Evolutionary conservation across 2,888 invertebrate genomes (phyloP), one percentile per base, ranked within the genome.

Genomic region (Nesidiocoris tenuis): DNA sequence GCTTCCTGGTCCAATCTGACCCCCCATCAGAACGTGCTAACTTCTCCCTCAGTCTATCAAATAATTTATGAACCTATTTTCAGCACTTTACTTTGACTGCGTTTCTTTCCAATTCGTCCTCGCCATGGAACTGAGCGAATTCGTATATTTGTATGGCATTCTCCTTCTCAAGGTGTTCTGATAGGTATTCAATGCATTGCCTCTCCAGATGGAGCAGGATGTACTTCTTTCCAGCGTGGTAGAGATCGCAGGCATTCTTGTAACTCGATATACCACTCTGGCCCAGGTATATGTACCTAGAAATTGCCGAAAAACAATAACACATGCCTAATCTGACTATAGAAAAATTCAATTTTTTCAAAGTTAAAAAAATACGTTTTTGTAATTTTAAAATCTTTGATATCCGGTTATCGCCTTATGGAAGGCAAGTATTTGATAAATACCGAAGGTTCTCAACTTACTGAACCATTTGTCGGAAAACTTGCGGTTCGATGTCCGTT

Each of bases 211-310:
- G 90, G 0, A 94, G 94, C 72, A 94, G 83, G 90, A 94, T 91
- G 81, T 94, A 94, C 82, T 94, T 94, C 82, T 94, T 94, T 2
- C 93, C 94, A 70, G 91, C 93, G 82, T 94, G 94, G 82, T 93
- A 94, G 39, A 94, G 83, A 81, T 94, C 93, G 82, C 93, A 94
- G 0, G 94, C 94, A 82, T 93, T 90, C 81, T 93, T 93, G 82
- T 9, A 23, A 22, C 56, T 65, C 1, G 64, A 22, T 17, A 74
- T 56, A 18, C 39, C 55, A 24, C 64, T 65, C 18, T 64, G 74
- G 7, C 24, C 64, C 9, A 24, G 19, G 57, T 74, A 74, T 16
- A 74, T 74, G 25, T 65, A 66, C 65, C 74, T 74, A 24, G 18
- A 65, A 55, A 22, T n/a, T n/a, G n/a, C n/a, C n/a, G n/a, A n/a